Base-by-base conservation (phyloP, 1,140 invertebrate species). In the Solenopsis invicta region DNA sequence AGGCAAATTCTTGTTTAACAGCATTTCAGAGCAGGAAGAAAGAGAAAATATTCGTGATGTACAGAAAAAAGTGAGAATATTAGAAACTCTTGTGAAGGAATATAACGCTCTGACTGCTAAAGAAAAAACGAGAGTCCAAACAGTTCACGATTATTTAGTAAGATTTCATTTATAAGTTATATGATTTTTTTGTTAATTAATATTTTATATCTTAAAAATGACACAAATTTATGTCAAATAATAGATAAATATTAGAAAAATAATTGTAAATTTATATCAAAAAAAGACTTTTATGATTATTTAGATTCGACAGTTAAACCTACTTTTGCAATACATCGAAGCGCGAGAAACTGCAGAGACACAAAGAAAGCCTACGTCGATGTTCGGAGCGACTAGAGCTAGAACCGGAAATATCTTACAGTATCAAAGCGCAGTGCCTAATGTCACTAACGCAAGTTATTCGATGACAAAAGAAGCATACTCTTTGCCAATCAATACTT, bases 131-230 rank as follows among this genome's bases (percentile, higher is more conserved):
- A 92, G 86, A 5, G 89, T 93, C 18, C 88, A 90, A 54, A 66
- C 89, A 3, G 90, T 93, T 16, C 88, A 93, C 45, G 90, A 93
- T 72, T 93, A 93, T 75, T 69, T 94, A 90, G 93, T 93, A 75
- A 91, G 78, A 2, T 2, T 16, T 56, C 16, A 12, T n/a, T 24
- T 21, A 34, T 21, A 37, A 56, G 2, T 3, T 45, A 45, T 69
- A 50, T 81, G 1, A 0, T 66, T 78, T 52, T 50, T 52, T 59
- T n/a, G 4, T 13, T 34, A 34, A 48, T 64, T 64, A 37, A 34
- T 62, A n/a, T 62, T 37, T 12, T 4, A 37, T 21, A 45, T 45
- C 9, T 6, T 29, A 16, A 29, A 48, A 2, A 2, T 6, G 6
- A 77, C 4, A 5, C 18, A 41, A n/a, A 37, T 21, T 16, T 64